Base-by-base conservation (phyloP, 2,888 invertebrate genomes). In the Oxycera nigricornis region DNA sequence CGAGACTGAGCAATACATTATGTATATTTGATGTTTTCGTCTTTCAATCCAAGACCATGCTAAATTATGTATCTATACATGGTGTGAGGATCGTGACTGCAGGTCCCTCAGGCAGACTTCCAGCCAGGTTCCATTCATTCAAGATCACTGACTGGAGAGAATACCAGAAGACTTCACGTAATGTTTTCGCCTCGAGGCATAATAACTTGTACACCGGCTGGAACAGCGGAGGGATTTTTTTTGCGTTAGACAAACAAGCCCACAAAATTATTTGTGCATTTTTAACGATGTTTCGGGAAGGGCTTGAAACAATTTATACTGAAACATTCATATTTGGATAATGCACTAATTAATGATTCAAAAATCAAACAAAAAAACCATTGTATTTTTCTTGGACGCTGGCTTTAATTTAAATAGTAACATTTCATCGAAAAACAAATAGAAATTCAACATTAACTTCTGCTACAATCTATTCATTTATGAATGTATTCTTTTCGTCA, bases 141-240 rank as follows among this genome's bases (percentile, higher is more conserved):
- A 70, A 70, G 70, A 70, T 70, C 31, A 70, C 52, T n/a, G n/a
- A n/a, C n/a, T 39, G n/a, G 20, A 65, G 39, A 65, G 65, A 55
- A 65, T 4, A 65, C 41, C 31, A 52, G 55, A 55, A 70, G 55
- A 70, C 55, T 68, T 26, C 68, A 70, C 70, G 31, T 70, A 70
- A 35, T 52, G 52, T 70, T 70, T 70, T 70, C 52, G 70, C 70
- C 55, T 30, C 24, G 31, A 31, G 70, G 35, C 17, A 26, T 39
- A 65, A 65, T 39, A 65, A 65, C 24, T 65, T 65, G 26, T 14
- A 65, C 61, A 28, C 57, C n/a, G 57, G 31, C 9, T 31, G 61
- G 26, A 11, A 61, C 17, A 20, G 30, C 30, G 30, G 30, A 31
- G 31, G 31, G 9, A n/a, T 61, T 61, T 61, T 31, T n/a, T 14